Conservation (phyloP, 2,113 vertebrate species). For the Microcebus jonahi region DNA sequence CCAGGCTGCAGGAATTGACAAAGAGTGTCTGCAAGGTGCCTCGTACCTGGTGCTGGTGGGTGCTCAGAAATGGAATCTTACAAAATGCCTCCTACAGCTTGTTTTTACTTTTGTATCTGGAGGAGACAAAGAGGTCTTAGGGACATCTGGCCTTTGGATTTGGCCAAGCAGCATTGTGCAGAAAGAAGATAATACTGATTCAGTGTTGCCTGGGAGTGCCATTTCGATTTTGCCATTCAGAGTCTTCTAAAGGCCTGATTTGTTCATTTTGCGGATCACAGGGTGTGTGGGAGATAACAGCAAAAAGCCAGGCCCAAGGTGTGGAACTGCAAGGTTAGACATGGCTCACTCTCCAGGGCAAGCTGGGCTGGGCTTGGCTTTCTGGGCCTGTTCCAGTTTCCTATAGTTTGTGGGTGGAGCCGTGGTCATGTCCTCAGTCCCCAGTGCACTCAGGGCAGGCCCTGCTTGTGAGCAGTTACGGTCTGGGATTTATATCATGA, state of each 20-base stretch:
- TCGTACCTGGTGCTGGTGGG: background rate
- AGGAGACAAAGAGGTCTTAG: background rate
- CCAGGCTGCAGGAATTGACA: background rate
- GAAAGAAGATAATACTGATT: background rate
- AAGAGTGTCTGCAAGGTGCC: background rate
- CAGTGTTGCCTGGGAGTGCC: background rate
- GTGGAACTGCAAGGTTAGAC: background rate
- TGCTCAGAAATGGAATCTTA: background rate
- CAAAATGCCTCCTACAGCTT: background rate
- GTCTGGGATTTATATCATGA: background rate
- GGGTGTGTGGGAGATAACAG: background rate
- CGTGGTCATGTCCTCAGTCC: rapidly evolving
- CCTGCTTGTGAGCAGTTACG: background rate
- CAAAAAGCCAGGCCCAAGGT: background rate
- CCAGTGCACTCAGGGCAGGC: background rate
- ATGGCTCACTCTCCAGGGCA: background rate
- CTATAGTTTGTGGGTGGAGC: background rate
- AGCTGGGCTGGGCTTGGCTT: background rate
- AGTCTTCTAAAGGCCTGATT: background rate
- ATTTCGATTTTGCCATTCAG: background rate
- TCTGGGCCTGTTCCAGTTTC: background rate
- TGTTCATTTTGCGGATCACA: background rate
- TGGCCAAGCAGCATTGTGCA: background rate
- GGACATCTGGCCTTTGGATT: background rate
- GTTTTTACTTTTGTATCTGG: background rate